These are phyloP conservation scores for Bergia puertoricense DNA, from an alignment of 92 coral and sea anemone genomes.

Conservation along the genomic window DNA sequence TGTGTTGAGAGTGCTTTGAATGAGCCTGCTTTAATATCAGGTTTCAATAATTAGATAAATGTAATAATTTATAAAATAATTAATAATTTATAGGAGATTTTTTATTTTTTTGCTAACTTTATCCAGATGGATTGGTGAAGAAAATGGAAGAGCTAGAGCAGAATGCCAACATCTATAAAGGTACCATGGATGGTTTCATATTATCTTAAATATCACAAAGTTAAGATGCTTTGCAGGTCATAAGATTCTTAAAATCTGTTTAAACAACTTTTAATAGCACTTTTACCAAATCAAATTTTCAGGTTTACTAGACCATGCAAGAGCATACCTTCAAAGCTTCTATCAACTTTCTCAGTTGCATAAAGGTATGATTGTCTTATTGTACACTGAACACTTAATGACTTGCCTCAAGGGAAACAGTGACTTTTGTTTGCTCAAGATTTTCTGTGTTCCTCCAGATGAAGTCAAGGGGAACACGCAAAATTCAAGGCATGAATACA, in stretches of 20 bases:
- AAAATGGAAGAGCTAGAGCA: conserved; percentile 96
- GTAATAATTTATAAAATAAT: too few species aligned
- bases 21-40: too few species aligned
- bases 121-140: conserved; percentile 91
- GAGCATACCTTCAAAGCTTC: conserved; percentile 94
- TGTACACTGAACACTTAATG: too few species aligned
- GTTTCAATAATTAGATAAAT: too few species aligned
- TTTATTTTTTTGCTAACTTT: background rate
- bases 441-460: too few species aligned
- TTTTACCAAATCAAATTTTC: background rate
- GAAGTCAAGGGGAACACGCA: too few species aligned
- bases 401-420: too few species aligned
- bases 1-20: too few species aligned
- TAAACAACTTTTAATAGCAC: background rate
- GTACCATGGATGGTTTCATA: conserved; percentile 36
- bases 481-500: too few species aligned
- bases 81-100: too few species aligned
- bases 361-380: conserved; percentile 63
- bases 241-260: background rate
- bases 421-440: too few species aligned
- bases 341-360: conserved; percentile 94
- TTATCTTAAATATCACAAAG: background rate
- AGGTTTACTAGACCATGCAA: conserved; percentile 95
- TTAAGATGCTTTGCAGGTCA: background rate
- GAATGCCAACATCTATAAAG: conserved; percentile 92